Percentiles rank a stretch among this genome's conserved stretches.
Evolutionary conservation across 2,797 vertebrate genomes (phyloP).

Genomic region (Poeciliopsis turneri): DNA sequence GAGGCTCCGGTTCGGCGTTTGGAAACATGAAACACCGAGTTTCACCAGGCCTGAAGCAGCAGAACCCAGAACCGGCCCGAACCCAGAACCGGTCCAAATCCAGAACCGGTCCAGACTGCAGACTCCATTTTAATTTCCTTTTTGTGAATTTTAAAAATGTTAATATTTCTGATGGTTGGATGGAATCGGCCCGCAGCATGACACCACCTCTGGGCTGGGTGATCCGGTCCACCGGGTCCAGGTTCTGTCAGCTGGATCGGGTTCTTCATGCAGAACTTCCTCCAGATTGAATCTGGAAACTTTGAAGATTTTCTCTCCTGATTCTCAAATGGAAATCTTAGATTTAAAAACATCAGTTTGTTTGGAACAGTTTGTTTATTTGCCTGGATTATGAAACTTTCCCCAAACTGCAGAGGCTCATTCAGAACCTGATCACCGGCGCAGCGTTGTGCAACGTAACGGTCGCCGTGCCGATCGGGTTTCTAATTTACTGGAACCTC

Average conservation of each 20-base stretch:
- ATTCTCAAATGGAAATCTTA: neutral
- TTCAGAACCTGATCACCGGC: neutral
- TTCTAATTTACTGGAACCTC: slow-evolving; percentile 4
- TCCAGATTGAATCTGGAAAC: neutral
- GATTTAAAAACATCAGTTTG: neutral
- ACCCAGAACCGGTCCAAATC: too few species aligned
- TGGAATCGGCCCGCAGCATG: neutral
- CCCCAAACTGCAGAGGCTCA: neutral
- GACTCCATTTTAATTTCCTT: too few species aligned
- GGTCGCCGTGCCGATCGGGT: neutral
- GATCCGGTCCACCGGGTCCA: neutral
- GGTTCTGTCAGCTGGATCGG: too few species aligned
- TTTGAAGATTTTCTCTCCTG: neutral
- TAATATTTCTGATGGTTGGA: too few species aligned
- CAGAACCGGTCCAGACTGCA: too few species aligned
- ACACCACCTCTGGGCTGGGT: neutral
- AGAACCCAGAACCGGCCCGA: neutral
- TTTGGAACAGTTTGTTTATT: neutral
- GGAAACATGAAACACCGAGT: neutral
- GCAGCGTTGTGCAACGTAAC: neutral
- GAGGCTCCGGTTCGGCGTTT: neutral
- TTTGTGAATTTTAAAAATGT: too few species aligned
- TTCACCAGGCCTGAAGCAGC: neutral
- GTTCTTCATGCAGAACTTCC: neutral
- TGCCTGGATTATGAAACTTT: neutral